A percentile compares a stretch with the other conserved stretches of the same genome.
Evolutionary conservation across 2,797 vertebrate species (phyloP).

Genomic region (Gila robusta): DNA sequence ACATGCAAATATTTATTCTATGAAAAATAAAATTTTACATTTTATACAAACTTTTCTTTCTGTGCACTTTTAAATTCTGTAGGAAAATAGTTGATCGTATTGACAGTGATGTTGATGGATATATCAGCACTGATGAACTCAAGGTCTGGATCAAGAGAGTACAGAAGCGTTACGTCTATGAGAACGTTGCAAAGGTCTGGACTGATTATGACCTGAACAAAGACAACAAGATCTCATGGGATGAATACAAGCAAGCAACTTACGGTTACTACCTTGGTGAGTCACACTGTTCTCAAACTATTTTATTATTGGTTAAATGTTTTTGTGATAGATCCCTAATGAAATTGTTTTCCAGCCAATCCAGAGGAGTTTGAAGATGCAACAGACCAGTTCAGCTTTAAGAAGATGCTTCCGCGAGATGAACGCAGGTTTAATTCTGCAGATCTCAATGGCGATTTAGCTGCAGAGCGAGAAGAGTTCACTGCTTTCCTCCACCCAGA

Average conservation of each 20-base stretch:
- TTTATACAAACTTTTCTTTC: neutral
- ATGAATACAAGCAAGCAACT: conserved; percentile 96
- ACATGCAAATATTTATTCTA: neutral
- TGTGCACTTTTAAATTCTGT: conserved; percentile 53
- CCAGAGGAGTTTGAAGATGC: conserved; percentile 91
- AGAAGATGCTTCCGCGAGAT: conserved; percentile 97
- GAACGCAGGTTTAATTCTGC: conserved; percentile 91
- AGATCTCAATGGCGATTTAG: conserved; percentile 86
- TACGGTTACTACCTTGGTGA: conserved; percentile 96
- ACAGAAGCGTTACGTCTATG: conserved; percentile 96
- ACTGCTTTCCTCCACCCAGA: conserved; percentile 96
- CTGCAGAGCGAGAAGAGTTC: conserved; percentile 92
- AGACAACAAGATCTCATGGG: conserved; percentile 95
- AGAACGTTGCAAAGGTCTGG: conserved; percentile 98
- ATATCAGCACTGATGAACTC: conserved; percentile 88
- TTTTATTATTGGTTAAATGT: neutral
- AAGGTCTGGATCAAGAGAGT: conserved; percentile 96
- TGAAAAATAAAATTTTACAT: neutral
- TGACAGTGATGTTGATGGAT: conserved; percentile 85
- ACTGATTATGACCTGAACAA: conserved; percentile 95
- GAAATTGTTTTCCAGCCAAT: conserved; percentile 80
- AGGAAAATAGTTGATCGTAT: conserved; percentile 96
- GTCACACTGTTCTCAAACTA: conserved; percentile 35
- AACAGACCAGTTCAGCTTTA: conserved; percentile 93
- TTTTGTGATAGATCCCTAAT: neutral